Evolutionary conservation across 2,113 vertebrate genomes (phyloP), one percentile per base, ranked within the genome.

Genomic region (Pedetes capensis): DNA sequence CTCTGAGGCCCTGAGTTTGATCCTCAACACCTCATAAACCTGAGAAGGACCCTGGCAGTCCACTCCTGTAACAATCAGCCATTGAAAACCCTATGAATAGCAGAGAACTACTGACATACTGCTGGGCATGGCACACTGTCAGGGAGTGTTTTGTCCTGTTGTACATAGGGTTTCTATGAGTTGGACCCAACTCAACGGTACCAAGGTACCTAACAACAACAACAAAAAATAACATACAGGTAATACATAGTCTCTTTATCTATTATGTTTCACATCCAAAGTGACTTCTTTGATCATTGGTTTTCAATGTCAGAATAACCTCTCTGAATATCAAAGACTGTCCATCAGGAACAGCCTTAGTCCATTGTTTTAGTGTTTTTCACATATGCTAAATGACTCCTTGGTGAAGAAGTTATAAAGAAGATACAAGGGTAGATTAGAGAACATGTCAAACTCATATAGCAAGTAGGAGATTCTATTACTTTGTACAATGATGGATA

Each of bases 211-310:
- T n/a, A n/a, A n/a, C n/a, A n/a, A n/a, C n/a, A n/a, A n/a, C n/a
- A n/a, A n/a, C n/a, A n/a, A n/a, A n/a, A n/a, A n/a, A n/a, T n/a
- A 72, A 29, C 0, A 3, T 32, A 80, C 0, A 5, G 49, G 17
- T 76, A 69, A 44, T 23, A 61, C 2, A n/a, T 14, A 32, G 63
- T 34, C 16, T 82, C 29, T 71, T 23, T 85, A 42, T 37, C 75
- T 79, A 53, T 34, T 59, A 34, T 9, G 1, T 44, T 63, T 95
- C 59, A 80, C 9, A 76, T 5, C 32, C 27, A 76, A 66, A 57
- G 9, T 8, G 11, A 18, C 23, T 76, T 39, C 37, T 91, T 59
- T 53, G 18, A 66, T 27, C 42, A 59, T 0, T 68, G 32, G 3
- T 76, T 86, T 83, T 75, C 47, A 37, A 63, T 75, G 44, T 53